Conservation (phyloP, 1,140 invertebrate genomes). For the Lasioglossum albipes region DNA sequence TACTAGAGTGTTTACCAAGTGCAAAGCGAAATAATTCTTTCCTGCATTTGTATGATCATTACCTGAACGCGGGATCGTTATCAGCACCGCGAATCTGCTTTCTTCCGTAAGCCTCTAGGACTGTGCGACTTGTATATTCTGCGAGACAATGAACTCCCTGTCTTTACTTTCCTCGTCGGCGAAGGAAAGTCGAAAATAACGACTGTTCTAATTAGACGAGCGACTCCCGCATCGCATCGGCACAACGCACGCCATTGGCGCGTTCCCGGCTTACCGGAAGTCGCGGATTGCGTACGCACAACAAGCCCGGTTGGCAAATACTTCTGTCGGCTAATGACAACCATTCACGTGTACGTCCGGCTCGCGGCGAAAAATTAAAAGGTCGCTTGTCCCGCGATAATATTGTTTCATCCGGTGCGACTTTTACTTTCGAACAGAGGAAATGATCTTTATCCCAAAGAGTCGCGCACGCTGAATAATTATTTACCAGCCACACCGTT, state of each 20-base stretch:
- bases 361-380: conserved; percentile 21
- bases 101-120: conserved; percentile 18
- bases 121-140: neutral
- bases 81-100: conserved; percentile 27
- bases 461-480: too few species aligned
- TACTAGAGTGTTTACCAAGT: too few species aligned
- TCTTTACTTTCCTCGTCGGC: conserved; percentile 44
- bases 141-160: conserved; percentile 31
- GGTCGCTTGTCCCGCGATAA: conserved; percentile 21
- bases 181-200: conserved; percentile 33
- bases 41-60: neutral
- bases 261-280: conserved; percentile 51
- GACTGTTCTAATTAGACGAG: conserved; percentile 41
- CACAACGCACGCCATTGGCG: conserved; percentile 17
- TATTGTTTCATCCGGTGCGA: neutral
- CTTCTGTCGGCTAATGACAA: conserved; percentile 21
- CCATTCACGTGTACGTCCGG: conserved; percentile 58
- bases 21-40: neutral
- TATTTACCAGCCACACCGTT: too few species aligned
- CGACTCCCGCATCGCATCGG: neutral
- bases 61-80: neutral
- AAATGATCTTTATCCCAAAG: too few species aligned
- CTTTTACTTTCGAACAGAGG: neutral
- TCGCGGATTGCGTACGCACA: conserved; percentile 4
- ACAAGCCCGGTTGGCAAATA: conserved; percentile 15